phyloP scores from a whole-genome alignment of 2,888 invertebrate species.

The Tridacna gigas region DNA sequence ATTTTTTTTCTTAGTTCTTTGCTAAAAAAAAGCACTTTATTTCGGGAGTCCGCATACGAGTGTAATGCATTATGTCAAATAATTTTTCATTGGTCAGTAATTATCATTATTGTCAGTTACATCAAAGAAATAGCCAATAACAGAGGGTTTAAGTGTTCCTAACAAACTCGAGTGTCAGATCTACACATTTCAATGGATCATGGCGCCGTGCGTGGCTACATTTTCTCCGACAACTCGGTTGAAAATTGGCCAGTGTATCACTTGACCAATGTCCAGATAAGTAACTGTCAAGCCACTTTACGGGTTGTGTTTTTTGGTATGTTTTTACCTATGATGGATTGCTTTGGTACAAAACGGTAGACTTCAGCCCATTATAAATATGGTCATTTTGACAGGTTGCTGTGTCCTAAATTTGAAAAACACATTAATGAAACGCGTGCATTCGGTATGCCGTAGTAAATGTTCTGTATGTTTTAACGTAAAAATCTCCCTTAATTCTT shows the following conservation, averaged over 20 bases:
- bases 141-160: constrained; percentile 1
- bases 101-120: constrained; percentile 7
- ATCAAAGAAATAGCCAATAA: constrained; percentile 18
- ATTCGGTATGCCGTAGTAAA: too few relatives aligned
- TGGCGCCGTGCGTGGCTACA: not conserved
- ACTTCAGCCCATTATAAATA: not conserved
- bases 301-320: not conserved
- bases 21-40: too few relatives aligned
- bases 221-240: not conserved
- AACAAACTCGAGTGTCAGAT: constrained; percentile 10
- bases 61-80: constrained; percentile 2
- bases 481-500: too few relatives aligned
- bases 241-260: constrained; percentile 9
- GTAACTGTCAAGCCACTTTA: not conserved
- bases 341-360: not conserved
- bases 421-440: too few relatives aligned
- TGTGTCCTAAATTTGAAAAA: too few relatives aligned
- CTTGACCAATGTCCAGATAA: not conserved
- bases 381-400: not conserved
- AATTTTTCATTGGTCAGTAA: constrained; percentile 15
- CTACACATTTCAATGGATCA: constrained; percentile 3
- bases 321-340: not conserved
- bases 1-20: too few relatives aligned
- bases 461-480: too few relatives aligned
- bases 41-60: too few relatives aligned